Conservation (phyloP, 2,888 invertebrate genomes). For the Dascillus cervinus region DNA sequence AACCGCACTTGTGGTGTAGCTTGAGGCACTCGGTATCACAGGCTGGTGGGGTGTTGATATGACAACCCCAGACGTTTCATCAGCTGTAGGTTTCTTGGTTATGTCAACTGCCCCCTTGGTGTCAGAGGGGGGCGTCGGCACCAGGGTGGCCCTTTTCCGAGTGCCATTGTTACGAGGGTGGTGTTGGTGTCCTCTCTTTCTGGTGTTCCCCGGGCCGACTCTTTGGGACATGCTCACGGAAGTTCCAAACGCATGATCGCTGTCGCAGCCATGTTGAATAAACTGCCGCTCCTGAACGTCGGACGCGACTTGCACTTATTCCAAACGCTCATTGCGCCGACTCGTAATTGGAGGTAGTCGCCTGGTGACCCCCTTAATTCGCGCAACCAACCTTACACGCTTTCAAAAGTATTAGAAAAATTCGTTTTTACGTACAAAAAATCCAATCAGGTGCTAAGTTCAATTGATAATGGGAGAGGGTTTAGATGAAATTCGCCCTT, state of each 20-base stretch:
- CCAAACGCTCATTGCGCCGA: conserved; percentile 4
- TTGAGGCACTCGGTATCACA: conserved; percentile 26
- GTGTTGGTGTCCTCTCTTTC: conserved; percentile 67
- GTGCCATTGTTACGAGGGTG: conserved; percentile 56
- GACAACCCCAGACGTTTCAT: conserved; percentile 14
- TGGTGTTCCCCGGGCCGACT: conserved; percentile 53
- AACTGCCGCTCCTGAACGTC: conserved; percentile 33
- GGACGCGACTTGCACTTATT: conserved; percentile 1
- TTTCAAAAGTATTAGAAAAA: too few species aligned
- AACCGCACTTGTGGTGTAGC: conserved; percentile 15
- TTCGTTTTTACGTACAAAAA: too few species aligned
- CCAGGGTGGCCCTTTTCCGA: conserved; percentile 44
- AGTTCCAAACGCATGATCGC: conserved; percentile 39
- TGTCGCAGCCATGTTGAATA: conserved; percentile 55
- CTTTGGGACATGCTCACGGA: conserved; percentile 48
- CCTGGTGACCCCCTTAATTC: conserved; percentile 3
- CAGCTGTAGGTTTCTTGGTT: conserved; percentile 24
- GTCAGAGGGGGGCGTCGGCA: conserved; percentile 31
- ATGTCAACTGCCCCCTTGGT: conserved; percentile 40
- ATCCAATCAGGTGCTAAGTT: too few species aligned
- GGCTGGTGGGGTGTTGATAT: conserved; percentile 10
- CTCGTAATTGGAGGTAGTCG: neutral
- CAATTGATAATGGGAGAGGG: too few species aligned
- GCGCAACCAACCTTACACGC: conserved; percentile 10
- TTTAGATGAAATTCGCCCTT: too few species aligned